These are phyloP conservation scores for Passer domesticus DNA, from an alignment of 2,113 vertebrate species.

Conservation along the genomic window DNA sequence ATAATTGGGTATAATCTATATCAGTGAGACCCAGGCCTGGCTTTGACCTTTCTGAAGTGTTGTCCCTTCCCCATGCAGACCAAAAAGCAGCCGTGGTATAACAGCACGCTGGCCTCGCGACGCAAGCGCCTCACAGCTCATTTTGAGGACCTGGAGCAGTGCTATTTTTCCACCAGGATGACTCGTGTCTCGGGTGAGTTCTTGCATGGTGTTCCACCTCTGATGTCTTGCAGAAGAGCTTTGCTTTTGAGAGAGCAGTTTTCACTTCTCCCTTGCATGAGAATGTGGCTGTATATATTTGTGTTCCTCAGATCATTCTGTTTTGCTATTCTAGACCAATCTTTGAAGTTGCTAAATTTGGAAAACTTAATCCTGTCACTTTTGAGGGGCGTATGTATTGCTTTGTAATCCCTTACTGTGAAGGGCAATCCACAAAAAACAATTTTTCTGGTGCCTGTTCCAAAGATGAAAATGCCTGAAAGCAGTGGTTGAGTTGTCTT, in stretches of 20 bases:
- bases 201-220: not conserved
- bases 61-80: slow-evolving; percentile 74
- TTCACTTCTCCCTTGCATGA: not conserved
- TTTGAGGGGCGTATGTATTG: not conserved
- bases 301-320: not conserved
- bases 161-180: slow-evolving; percentile 98
- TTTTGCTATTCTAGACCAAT: not conserved
- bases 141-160: slow-evolving; percentile 98
- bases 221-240: not conserved
- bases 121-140: slow-evolving; percentile 95
- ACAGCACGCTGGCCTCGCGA: slow-evolving; percentile 92
- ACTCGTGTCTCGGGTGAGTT: slow-evolving; percentile 90
- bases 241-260: not conserved
- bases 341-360: not conserved
- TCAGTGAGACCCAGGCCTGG: not conserved
- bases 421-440: not conserved
- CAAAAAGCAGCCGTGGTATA: slow-evolving; percentile 96
- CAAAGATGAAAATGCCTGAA: not conserved
- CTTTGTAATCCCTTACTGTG: not conserved
- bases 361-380: not conserved
- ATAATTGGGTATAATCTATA: not conserved
- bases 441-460: not conserved
- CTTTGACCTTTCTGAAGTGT: not conserved
- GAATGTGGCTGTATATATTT: fast-evolving
- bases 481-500: not conserved